Evolutionary conservation across 2,113 vertebrate species (phyloP), one percentile per base, ranked within the genome.

Genomic region (Alethe castanea): DNA sequence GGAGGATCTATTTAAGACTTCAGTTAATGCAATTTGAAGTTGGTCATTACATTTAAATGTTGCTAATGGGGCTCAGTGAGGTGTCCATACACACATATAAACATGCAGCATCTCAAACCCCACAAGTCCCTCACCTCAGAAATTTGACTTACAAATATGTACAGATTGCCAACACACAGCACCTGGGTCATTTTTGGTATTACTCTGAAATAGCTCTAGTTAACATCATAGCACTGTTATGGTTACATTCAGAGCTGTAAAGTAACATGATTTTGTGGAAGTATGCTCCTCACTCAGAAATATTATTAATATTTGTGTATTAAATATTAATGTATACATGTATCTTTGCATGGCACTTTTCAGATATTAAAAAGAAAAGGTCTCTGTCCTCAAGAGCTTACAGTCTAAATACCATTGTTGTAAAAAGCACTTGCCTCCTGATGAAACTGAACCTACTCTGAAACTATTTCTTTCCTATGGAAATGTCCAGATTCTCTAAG

Each of bases 291-390:
- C 33, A 89, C 54, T 90, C 47, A 44, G 67, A 83, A 74, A 64
- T 81, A 36, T 77, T 94, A 88, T 77, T 94, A 94, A 83, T 96
- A 94, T 97, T 97, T 96, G 87, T 90, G 72, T 90, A 66, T 86
- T 95, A 74, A 92, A 93, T 94, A 96, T 88, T 95, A 83, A 90
- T 92, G 56, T 56, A 94, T 91, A 93, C 79, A 80, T 67, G 60
- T 86, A 86, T 82, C 92, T 96, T 96, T 96, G 87, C 81, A 93
- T 95, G 93, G 25, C 40, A 78, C 93, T 88, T 95, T 59, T 66
- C 70, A 86, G 96, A 92, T 94, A 96, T 94, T 96, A 93, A 95
- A 96, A 96, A 62, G 85, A 78, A 96, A 97, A 95, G 93, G 85
- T 95, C 93, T 92, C 54, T 81, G 60, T 94, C 92, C 95, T 94